Conservation (phyloP, 2,113 vertebrate species). For the Bubo scandiacus region DNA sequence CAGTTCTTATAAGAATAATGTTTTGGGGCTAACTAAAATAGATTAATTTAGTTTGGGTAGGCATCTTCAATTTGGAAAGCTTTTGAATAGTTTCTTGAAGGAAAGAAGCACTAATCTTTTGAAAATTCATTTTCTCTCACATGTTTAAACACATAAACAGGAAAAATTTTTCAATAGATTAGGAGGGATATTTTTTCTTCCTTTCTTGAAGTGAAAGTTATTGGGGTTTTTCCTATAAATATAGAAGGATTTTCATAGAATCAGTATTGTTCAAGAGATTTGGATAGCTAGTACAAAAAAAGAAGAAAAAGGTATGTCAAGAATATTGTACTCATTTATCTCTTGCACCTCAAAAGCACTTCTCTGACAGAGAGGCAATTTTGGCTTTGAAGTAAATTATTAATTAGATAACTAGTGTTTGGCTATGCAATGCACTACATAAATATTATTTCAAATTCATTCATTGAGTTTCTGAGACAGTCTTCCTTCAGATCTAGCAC, state of each 20-base stretch:
- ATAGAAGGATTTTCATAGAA: neutral
- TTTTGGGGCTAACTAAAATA: neutral
- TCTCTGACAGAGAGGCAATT: neutral
- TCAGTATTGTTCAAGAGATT: neutral
- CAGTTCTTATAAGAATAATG: neutral
- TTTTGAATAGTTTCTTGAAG: neutral
- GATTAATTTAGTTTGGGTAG: neutral
- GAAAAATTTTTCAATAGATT: neutral
- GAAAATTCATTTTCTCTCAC: neutral
- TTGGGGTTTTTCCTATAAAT: neutral
- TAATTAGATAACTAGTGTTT: neutral
- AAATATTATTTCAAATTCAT: neutral
- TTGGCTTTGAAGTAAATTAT: neutral
- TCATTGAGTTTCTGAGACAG: neutral
- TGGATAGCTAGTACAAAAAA: neutral
- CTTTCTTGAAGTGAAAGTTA: neutral
- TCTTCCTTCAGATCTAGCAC: neutral
- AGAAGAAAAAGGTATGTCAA: neutral
- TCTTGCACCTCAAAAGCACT: neutral
- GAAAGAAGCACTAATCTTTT: neutral
- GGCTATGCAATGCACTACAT: neutral
- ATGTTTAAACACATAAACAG: neutral
- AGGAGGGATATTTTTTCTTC: neutral
- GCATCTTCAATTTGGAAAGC: neutral
- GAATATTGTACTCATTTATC: neutral